These are phyloP conservation scores for Centropus bengalensis DNA, from an alignment of 2,113 vertebrate species.

Conservation along the genomic window DNA sequence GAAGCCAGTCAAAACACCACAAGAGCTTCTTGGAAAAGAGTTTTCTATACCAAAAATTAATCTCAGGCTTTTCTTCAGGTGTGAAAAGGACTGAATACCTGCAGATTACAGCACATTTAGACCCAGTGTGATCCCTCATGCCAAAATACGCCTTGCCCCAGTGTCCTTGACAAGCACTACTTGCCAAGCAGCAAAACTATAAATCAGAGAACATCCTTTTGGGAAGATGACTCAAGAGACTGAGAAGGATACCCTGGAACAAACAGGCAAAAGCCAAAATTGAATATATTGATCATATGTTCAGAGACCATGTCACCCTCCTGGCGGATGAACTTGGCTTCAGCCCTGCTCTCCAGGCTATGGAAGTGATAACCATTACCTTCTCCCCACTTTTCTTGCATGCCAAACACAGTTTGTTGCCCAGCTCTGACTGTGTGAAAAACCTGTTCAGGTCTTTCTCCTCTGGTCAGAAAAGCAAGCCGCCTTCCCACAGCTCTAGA, in stretches of 20 bases:
- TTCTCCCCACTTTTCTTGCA: background rate
- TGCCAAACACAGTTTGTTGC: background rate
- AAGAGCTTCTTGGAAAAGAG: background rate
- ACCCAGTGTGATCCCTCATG: background rate
- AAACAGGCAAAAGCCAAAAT: background rate
- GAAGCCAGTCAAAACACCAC: background rate
- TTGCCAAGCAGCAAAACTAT: background rate
- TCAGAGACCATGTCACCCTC: background rate
- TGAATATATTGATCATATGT: background rate
- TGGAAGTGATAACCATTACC: accelerated
- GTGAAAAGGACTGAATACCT: background rate
- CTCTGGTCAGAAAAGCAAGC: background rate
- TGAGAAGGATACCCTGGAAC: background rate
- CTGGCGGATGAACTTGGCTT: background rate
- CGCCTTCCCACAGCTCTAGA: background rate
- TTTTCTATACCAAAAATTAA: background rate
- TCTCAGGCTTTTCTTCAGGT: background rate
- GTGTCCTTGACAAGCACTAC: background rate
- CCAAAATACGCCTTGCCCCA: background rate
- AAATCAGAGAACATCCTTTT: background rate
- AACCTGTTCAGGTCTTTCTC: background rate
- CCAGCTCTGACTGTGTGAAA: background rate
- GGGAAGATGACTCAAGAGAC: background rate
- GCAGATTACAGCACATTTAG: background rate
- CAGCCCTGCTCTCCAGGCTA: background rate